Evolutionary conservation across 2,888 invertebrate species (phyloP), one percentile per base, ranked within the genome.

Genomic region (Lepidocyrtoides sp.): DNA sequence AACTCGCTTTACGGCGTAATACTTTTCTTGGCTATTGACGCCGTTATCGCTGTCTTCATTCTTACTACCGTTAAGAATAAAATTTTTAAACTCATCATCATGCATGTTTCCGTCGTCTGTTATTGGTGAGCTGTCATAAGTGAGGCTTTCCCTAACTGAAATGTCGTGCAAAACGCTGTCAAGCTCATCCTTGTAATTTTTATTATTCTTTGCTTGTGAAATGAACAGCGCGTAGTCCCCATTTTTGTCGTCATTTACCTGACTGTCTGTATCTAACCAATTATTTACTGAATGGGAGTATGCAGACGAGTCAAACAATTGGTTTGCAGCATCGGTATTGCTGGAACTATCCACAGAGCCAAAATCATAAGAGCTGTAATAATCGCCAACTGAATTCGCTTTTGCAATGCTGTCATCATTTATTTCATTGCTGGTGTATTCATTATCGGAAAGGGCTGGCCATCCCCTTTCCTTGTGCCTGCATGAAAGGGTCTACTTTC

Each of bases 121-220:
- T 12, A 26, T 12, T 7, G 0, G 1, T 44, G 23, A 1, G 4
- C 44, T 14, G 14, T 44, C 44, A 72, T 72, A 72, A 23, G 12
- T 36, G 36, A 8, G 29, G 0, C 54, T 51, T 54, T 79, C 77
- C 29, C 26, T 51, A 32, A 8, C 54, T 29, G 77, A n/a, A 32
- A 79, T 79, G 0, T 54, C 77, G 1, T 54, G 77, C 20, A 79
- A 79, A 54, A 79, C 51, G 4, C 10, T 54, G 32, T 79, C 77
- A 2, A 79, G 12, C 10, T 79, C 32, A 51, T 79, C 54, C 51
- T 79, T 51, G 32, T 32, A 79, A 17, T 41, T 51, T 0, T 69
- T 66, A 12, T 84, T 69, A 20, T 85, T 85, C 7, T 72, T 51
- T 0, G 85, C 75, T 23, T 41, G 57, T 23, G 85, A 72, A 8